phyloP scores from a whole-genome alignment of 2,888 invertebrate genomes.

The Yponomeuta cagnagella region DNA sequence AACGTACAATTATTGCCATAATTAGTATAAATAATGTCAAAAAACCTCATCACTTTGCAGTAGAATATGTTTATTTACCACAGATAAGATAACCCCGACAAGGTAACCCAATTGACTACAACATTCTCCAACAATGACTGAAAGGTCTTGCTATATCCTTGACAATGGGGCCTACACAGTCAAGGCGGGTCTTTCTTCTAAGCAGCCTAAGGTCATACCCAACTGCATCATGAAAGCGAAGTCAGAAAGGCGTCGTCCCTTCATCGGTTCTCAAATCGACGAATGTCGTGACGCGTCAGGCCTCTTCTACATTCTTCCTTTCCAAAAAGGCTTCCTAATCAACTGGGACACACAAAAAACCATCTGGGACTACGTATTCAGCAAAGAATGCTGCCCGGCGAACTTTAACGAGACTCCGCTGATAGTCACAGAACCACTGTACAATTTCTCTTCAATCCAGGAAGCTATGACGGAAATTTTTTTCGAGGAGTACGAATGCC shows the following conservation, averaged over 20 bases:
- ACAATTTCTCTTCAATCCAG: conserved; percentile 94
- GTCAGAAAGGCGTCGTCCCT: conserved; percentile 94
- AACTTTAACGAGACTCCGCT: conserved; percentile 86
- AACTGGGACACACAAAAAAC: conserved; percentile 98
- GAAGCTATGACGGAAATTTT: conserved; percentile 97
- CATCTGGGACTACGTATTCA: conserved; percentile 96
- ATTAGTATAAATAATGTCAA: too few relatives aligned
- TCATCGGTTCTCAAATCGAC: conserved; percentile 93
- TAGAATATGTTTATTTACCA: not conserved
- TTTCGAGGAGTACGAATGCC: conserved; percentile 97
- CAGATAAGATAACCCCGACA: conserved; percentile 1
- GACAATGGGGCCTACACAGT: conserved; percentile 93
- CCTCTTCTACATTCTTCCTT: conserved; percentile 93
- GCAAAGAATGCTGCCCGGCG: conserved; percentile 87
- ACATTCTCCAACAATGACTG: conserved; percentile 46
- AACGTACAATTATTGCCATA: too few relatives aligned
- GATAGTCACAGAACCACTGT: conserved; percentile 94
- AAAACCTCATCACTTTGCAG: not conserved
- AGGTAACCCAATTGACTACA: not conserved
- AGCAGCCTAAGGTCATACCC: conserved; percentile 85
- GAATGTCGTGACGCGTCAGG: conserved; percentile 98
- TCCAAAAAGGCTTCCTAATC: conserved; percentile 94
- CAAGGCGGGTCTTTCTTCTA: conserved; percentile 88
- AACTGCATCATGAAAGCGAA: conserved; percentile 99
- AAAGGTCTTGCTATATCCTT: conserved; percentile 78